Evolutionary conservation across 2,797 vertebrate species (phyloP), one percentile per base, ranked within the genome.

Genomic region (Okamejei kenojei): DNA sequence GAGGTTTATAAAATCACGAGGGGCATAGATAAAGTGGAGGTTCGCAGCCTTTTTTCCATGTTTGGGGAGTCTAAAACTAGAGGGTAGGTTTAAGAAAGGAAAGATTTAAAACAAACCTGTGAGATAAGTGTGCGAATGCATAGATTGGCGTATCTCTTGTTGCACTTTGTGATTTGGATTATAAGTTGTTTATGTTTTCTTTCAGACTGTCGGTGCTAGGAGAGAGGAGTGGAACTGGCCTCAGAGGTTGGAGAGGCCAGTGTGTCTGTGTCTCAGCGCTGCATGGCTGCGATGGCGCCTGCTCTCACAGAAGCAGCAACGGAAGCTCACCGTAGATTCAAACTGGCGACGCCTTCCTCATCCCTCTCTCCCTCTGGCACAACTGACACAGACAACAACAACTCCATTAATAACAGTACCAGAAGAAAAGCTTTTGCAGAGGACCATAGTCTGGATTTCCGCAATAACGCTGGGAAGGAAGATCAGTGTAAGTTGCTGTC

Each of bases 221-320:
- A 96, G 97, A 97, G 97, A 96, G 96, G 95, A 95, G 96, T 96
- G 97, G 97, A 98, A 97, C 97, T 97, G 97, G 97, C 97, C 97
- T 96, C 96, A 93, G 96, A 96, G 95, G 95, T 94, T 93, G 96
- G 95, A 97, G 96, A 98, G 98, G 97, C 97, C 97, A 97, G 96
- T 97, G 96, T 96, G 97, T 97, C 98, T 97, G 96, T 97, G 97
- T 97, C 96, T 97, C 96, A 97, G 98, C 98, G 97, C 98, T 99
- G 98, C 98, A 99, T 99, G 98, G 99, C 98, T 99, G 98, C 99
- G 97, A 99, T 99, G 99, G 99, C 99, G 98, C 99, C 98, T 98
- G 98, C 98, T 99, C 98, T 99, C 97, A 99, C 99, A 97, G 99
- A 99, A 96, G 98, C 99, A 98, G 98, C 98, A 97, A 98, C 98